Base-by-base conservation (phyloP, 2,797 vertebrate genomes). In the Anabacerthia variegaticeps region DNA sequence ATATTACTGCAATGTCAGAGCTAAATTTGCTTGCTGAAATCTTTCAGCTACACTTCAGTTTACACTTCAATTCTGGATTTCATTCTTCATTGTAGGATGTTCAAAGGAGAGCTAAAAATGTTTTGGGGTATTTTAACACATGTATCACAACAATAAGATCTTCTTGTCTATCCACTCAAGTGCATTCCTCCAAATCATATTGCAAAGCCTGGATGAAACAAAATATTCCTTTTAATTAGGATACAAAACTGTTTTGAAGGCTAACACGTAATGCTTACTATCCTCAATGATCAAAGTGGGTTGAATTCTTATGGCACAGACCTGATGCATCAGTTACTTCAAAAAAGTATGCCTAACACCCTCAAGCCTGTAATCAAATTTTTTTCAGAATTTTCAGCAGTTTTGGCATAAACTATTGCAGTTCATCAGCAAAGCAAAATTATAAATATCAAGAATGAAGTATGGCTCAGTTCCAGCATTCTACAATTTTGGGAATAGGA, bases 401-500 rank as follows among this genome's bases (percentile, higher is more conserved):
- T 32, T 94, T 67, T 91, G 26, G 59, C 48, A 86, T 24, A 49
- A 88, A 56, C 22, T 61, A 51, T 5, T 37, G 34, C 32, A 87
- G 55, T 74, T 52, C 26, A 52, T 10, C 19, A 26, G 32, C 8
- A 91, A 85, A 58, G 43, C 22, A 85, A 76, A 73, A 51, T 54
- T 66, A 58, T 2, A 87, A 66, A 20, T 43, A 87, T 12, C 44
- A 62, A 69, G 27, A 92, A 78, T 7, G 4, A 88, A 59, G 7
- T 13, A 39, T 14, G 39, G 34, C 32, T 92, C 66, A 65, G 36
- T 19, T 89, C 20, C 58, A 44, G 32, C 27, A 15, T 69, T 82
- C 55, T 41, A 6, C 0, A 0, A 78, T 73, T 89, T 76, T 48
- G 82, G 2, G 9, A 87, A 4, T 0, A 73, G 36, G 44, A 78